Evolutionary conservation across 1,140 invertebrate species (phyloP), one percentile per base, ranked within the genome.

Genomic region (Heliconius melpomene): DNA sequence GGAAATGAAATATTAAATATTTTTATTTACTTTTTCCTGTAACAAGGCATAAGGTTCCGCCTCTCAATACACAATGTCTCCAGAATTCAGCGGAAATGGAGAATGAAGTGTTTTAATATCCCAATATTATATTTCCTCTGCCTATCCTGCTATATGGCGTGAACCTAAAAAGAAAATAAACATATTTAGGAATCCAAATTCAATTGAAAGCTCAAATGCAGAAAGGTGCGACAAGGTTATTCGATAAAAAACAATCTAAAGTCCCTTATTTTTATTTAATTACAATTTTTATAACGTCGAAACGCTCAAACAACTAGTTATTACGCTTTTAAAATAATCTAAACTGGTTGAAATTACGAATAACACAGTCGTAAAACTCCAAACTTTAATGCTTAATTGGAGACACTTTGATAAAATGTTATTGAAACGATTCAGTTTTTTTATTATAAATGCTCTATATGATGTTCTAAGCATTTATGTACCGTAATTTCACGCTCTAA

Each of bases 311-410:
- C 11, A 26, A 66, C 60, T 66, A 66, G 26, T 66, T 66, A 60
- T 60, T n/a, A 29, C 60, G 13, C 23, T 29, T 66, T 66, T 23
- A 66, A 66, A 66, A 66, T 66, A 66, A 66, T 66, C 60, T 29
- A 66, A 66, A 66, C 60, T 66, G 60, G 60, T 29, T 66, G 60
- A 26, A 29, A 66, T 66, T 66, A 66, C 60, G 23, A 66, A 29
- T 66, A 26, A 66, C 11, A 13, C 23, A 29, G 23, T 60, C 54
- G 9, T 66, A 7, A 66, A 66, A 66, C 26, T 29, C 60, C 9
- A 66, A 29, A 66, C 9, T 16, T 16, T 60, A 26, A n/a, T 36
- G 32, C 7, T 36, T 36, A 60, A 23, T 60, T 60, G n/a, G n/a
- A 23, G 54, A 60, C n/a, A 60, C n/a, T 60, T 26, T 11, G 11